Evolutionary conservation across 2,888 invertebrate genomes (phyloP).

Genomic region (Mantis religiosa): DNA sequence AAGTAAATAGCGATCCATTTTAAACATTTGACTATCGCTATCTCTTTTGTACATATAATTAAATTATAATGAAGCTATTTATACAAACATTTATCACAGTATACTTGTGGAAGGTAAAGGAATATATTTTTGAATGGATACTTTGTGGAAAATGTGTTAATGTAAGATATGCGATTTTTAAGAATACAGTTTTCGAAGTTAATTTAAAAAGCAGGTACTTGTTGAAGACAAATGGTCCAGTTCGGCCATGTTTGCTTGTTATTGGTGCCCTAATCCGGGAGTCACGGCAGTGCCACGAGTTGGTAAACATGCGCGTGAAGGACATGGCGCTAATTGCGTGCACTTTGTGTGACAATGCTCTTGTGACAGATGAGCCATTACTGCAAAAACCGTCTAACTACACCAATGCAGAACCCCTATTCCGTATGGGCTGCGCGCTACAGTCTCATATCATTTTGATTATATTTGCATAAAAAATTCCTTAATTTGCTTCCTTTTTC

Average conservation of each 20-base stretch:
- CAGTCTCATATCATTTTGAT: not conserved
- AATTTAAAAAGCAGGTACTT: too few relatives aligned
- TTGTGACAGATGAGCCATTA: not conserved
- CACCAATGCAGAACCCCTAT: not conserved
- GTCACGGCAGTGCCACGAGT: not conserved
- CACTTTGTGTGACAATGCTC: slow-evolving; percentile 5
- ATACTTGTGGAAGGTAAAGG: too few relatives aligned
- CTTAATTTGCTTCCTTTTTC: too few relatives aligned
- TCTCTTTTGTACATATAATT: too few relatives aligned
- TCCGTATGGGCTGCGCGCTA: not conserved
- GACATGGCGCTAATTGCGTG: not conserved
- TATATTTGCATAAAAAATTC: not conserved
- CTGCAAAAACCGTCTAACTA: not conserved
- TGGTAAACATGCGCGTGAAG: not conserved
- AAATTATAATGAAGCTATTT: too few relatives aligned
- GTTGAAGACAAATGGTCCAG: not conserved
- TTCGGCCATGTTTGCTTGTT: not conserved
- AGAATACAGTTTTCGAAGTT: not conserved
- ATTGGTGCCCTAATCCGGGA: not conserved
- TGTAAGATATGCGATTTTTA: too few relatives aligned
- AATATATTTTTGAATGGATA: too few relatives aligned
- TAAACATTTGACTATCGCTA: too few relatives aligned
- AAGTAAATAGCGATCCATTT: too few relatives aligned
- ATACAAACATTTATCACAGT: too few relatives aligned
- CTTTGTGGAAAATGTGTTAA: too few relatives aligned